Evolutionary conservation across 2,113 vertebrate species (phyloP).

Genomic region (Bagarius yarrelli): DNA sequence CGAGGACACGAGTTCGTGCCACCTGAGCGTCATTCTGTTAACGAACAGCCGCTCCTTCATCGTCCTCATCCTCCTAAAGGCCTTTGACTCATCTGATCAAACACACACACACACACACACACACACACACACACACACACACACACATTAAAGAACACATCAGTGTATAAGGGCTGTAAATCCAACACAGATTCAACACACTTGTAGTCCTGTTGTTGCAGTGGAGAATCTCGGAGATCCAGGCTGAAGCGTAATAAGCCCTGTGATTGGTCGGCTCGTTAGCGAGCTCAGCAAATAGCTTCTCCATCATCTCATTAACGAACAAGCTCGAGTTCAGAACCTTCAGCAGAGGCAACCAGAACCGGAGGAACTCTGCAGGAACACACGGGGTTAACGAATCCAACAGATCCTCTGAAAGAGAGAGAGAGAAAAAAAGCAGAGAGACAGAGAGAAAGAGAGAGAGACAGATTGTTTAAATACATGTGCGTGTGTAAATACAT

Average conservation of each 20-base stretch:
- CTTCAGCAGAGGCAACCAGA: constrained; percentile 89
- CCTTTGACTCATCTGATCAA: constrained; percentile 60
- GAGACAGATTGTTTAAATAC: neutral
- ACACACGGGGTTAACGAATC: constrained; percentile 58
- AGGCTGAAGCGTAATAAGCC: constrained; percentile 79
- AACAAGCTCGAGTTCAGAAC: constrained; percentile 77
- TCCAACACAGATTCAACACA: neutral
- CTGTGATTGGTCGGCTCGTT: constrained; percentile 65
- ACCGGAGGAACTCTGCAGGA: constrained; percentile 76
- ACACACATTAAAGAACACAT: neutral
- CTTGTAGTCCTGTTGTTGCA: constrained; percentile 72
- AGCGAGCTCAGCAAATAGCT: constrained; percentile 77
- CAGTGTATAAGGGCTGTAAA: neutral
- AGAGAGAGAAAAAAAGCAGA: neutral
- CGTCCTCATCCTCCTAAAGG: constrained; percentile 66
- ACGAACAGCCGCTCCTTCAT: constrained; percentile 77
- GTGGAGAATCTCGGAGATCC: constrained; percentile 83
- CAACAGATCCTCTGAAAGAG: constrained; percentile 22
- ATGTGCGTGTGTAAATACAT: neutral
- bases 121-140: neutral
- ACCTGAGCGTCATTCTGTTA: constrained; percentile 75
- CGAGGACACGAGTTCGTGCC: constrained; percentile 79
- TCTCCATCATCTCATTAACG: constrained; percentile 81
- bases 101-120: neutral
- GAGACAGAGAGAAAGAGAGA: neutral